phyloP scores from a whole-genome alignment of 2,113 vertebrate genomes.

The Vimba vimba region DNA sequence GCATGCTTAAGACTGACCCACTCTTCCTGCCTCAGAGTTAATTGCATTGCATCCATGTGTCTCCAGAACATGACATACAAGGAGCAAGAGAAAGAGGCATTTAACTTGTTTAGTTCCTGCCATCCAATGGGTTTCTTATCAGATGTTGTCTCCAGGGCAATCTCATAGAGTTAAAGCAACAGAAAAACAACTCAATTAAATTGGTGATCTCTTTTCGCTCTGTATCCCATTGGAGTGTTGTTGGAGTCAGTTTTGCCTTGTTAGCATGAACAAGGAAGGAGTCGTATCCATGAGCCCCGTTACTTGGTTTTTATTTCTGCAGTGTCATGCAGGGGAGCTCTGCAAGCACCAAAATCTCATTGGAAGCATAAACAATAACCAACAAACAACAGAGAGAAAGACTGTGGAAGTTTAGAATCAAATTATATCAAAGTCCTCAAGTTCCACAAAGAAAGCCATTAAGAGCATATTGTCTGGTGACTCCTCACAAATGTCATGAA shows the following conservation, averaged over 20 bases:
- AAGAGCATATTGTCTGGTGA: neutral
- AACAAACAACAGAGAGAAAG: too few species aligned
- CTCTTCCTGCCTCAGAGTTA: conserved; percentile 65
- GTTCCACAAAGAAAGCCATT: neutral
- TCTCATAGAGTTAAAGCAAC: conserved; percentile 4
- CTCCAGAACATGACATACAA: neutral
- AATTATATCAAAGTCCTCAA: neutral
- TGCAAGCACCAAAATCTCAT: neutral
- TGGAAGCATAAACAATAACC: too few species aligned
- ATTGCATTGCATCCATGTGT: conserved; percentile 61
- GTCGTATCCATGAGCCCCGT: neutral
- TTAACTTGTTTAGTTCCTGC: neutral
- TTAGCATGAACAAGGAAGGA: neutral
- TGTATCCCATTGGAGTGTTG: neutral
- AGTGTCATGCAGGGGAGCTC: neutral
- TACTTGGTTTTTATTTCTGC: neutral
- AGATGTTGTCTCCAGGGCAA: conserved; percentile 14
- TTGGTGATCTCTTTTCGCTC: neutral
- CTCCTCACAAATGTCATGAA: neutral
- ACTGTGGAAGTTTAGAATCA: too few species aligned
- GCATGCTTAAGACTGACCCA: conserved; percentile 59
- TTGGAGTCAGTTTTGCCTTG: neutral
- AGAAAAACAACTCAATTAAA: neutral
- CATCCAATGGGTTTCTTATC: conserved; percentile 23
- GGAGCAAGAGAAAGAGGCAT: conserved; percentile 7